Evolutionary conservation across 2,888 invertebrate genomes (phyloP), one percentile per base, ranked within the genome.

Genomic region (Noctua comes): DNA sequence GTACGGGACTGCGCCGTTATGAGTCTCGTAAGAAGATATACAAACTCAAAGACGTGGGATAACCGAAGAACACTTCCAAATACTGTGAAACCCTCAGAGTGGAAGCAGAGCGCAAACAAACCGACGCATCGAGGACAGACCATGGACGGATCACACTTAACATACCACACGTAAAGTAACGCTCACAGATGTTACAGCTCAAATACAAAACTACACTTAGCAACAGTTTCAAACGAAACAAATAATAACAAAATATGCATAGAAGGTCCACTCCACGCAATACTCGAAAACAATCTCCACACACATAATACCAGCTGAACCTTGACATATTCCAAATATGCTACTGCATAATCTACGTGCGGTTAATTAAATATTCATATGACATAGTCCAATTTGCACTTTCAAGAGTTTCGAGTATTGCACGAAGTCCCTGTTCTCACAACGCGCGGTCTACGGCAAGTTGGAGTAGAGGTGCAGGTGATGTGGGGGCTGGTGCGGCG

Each of bases 111-210:
- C 64, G 65, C 64, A 83, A 79, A 86, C 36, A 73, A 86, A 86
- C 76, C 48, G 70, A 69, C 85, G 85, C 86, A 81, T 79, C 81
- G 83, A 89, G 89, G 88, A 91, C 87, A 91, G 91, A 85, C 89
- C 91, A 89, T 95, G 95, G 95, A 95, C 95, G 95, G 95, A 95
- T 94, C 93, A 91, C 91, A 92, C 92, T 91, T 89, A 90, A 92
- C 87, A 90, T 84, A 90, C 87, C 79, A 68, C 75, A 83, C 73
- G 68, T 82, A 73, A 79, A 79, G 59, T 73, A 76, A 83, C 48
- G 84, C 79, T 84, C 62, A 57, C 27, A 79, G 73, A 68, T 79
- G 68, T 82, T 65, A 65, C 79, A 74, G 77, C 43, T 70, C 76
- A 68, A 65, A 77, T 68, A 85, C 70, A 76, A 80, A 87, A 86